These are phyloP conservation scores for Riparia riparia DNA, from an alignment of 2,113 vertebrate genomes.

Conservation along the genomic window DNA sequence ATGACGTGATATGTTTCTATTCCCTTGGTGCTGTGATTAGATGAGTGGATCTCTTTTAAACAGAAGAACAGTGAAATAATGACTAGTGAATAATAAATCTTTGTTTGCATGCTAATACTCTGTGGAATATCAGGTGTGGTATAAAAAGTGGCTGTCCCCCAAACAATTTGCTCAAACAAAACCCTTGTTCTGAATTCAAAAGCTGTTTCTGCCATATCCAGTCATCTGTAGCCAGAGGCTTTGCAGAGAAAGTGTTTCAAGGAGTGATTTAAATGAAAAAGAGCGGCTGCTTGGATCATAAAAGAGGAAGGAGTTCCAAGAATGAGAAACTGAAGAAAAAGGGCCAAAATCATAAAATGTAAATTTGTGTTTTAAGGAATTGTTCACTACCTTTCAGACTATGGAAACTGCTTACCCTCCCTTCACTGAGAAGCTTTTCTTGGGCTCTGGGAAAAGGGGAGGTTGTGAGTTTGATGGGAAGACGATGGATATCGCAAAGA, in stretches of 20 bases:
- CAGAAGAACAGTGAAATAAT: conserved; percentile 15
- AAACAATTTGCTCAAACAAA: conserved; percentile 65
- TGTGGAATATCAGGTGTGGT: conserved; percentile 33
- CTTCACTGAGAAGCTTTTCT: rapidly evolving
- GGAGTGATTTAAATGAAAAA: conserved; percentile 59
- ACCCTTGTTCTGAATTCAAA: conserved; percentile 58
- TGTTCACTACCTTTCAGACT: background rate
- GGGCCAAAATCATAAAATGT: conserved; percentile 54
- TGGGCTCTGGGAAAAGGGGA: background rate
- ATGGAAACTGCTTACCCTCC: background rate
- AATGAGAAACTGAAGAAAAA: conserved; percentile 13
- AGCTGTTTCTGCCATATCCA: conserved; percentile 28
- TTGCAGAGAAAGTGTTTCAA: conserved; percentile 50
- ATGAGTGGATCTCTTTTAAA: conserved; percentile 3
- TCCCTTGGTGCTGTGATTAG: conserved; percentile 22
- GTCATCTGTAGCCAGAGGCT: conserved; percentile 58
- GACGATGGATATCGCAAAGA: rapidly evolving
- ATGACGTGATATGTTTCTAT: background rate
- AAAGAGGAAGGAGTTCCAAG: conserved; percentile 54
- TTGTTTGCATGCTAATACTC: conserved; percentile 28
- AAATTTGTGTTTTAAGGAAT: conserved; percentile 14
- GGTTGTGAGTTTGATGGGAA: background rate
- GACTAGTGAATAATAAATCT: conserved; percentile 7
- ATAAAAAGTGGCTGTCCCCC: conserved; percentile 51
- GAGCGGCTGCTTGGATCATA: conserved; percentile 48